Percentiles rank a stretch among this genome's conserved stretches.
Conservation (phyloP, 2,888 invertebrate species). For the Apantesis nais region DNA sequence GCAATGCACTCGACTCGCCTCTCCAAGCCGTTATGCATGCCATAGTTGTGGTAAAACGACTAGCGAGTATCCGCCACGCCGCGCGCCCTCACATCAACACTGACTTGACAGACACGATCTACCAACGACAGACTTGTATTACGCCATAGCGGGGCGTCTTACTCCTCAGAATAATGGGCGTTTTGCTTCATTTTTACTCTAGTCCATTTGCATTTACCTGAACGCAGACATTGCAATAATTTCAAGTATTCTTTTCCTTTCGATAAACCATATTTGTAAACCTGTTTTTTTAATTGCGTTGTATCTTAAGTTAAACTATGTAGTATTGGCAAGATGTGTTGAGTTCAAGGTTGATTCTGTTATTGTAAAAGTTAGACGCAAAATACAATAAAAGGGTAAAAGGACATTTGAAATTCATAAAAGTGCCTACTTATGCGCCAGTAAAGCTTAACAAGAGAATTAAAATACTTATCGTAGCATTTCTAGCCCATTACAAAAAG, state of each 20-base stretch:
- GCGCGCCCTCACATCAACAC: conserved; percentile 53
- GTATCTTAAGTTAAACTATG: conserved; percentile 14
- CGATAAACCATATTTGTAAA: conserved; percentile 17
- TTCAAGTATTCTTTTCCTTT: conserved; percentile 26
- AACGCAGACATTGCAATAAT: conserved; percentile 30
- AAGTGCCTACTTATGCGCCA: not conserved
- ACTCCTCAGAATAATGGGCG: conserved; percentile 38
- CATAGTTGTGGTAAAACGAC: conserved; percentile 54
- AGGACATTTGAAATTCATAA: conserved; percentile 3
- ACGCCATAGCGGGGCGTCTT: conserved; percentile 23
- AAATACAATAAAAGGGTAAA: conserved; percentile 20
- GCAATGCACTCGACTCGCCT: conserved; percentile 73
- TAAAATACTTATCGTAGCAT: not conserved
- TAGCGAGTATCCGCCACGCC: conserved; percentile 48
- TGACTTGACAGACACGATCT: conserved; percentile 50
- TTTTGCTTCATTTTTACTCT: conserved; percentile 51
- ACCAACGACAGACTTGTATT: conserved; percentile 33
- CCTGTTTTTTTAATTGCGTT: conserved; percentile 15
- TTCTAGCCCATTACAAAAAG: not conserved
- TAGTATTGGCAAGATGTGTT: conserved; percentile 13
- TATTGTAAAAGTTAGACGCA: conserved; percentile 22
- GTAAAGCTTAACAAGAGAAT: not conserved
- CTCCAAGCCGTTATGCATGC: conserved; percentile 36
- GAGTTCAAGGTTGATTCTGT: conserved; percentile 39
- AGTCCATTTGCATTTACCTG: conserved; percentile 32